Evolutionary conservation across 2,797 vertebrate genomes (phyloP).

Genomic region (Apodemus agrarius): DNA sequence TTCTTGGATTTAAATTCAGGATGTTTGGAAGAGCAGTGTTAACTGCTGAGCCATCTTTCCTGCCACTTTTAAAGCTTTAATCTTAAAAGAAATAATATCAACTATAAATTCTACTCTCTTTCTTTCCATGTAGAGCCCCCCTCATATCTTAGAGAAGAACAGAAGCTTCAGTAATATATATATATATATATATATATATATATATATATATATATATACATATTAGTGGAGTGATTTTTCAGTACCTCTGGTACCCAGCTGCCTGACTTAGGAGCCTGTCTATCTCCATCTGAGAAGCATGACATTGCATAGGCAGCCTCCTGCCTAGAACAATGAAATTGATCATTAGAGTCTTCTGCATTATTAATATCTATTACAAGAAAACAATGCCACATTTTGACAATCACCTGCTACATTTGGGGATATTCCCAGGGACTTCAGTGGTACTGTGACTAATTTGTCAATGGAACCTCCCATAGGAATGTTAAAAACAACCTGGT

Average conservation of each 20-base stretch:
- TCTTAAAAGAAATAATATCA: conserved; percentile 46
- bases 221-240: background rate
- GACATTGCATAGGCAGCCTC: background rate
- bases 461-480: background rate
- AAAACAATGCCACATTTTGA: conserved; percentile 56
- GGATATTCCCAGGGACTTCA: conserved; percentile 4
- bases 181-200: background rate
- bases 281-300: background rate
- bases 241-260: background rate
- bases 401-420: conserved; percentile 29
- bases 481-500: background rate
- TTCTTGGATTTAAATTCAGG: too few species aligned
- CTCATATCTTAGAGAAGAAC: background rate
- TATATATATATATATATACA: background rate
- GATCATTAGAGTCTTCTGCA: background rate
- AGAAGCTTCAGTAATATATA: background rate
- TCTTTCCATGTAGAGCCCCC: background rate
- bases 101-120: background rate
- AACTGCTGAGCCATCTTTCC: too few species aligned
- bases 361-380: conserved; percentile 16
- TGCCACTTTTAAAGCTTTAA: conserved; percentile 14
- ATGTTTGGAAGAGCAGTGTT: too few species aligned
- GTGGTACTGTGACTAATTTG: conserved; percentile 22
- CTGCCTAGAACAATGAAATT: background rate
- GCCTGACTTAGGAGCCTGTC: background rate